Conservation (phyloP, 2,113 vertebrate genomes). For the Dromaius novaehollandiae region DNA sequence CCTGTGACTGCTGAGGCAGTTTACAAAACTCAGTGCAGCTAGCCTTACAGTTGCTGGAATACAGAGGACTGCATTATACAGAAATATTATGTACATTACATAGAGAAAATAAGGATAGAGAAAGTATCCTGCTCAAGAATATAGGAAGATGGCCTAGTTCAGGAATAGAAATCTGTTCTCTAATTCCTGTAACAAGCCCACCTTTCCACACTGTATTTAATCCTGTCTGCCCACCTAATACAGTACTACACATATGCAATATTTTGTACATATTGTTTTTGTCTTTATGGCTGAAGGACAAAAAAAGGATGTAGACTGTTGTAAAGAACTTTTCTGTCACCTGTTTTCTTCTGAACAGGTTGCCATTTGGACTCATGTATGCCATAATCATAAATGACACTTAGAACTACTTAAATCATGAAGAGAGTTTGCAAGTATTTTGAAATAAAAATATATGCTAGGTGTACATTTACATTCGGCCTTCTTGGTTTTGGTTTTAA, state of each 20-base stretch:
- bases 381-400: constrained; percentile 36
- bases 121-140: not conserved
- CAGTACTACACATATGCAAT: not conserved
- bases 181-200: not conserved
- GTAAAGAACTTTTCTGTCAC: constrained; percentile 7
- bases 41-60: not conserved
- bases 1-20: not conserved
- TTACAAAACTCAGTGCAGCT: not conserved
- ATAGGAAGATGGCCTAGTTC: not conserved
- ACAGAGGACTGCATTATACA: not conserved
- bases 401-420: not conserved
- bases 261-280: not conserved
- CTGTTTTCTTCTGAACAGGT: constrained; percentile 42
- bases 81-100: not conserved
- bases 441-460: not conserved
- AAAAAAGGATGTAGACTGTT: constrained; percentile 22
- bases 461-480: not conserved
- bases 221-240: not conserved
- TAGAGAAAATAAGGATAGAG: not conserved
- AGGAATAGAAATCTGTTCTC: not conserved
- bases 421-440: constrained; percentile 1
- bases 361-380: constrained; percentile 50
- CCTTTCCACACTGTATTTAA: not conserved
- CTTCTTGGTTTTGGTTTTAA: not conserved
- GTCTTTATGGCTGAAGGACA: not conserved